Evolutionary conservation across 2,113 vertebrate species (phyloP), one percentile per base, ranked within the genome.

Genomic region (Phoxinus phoxinus): DNA sequence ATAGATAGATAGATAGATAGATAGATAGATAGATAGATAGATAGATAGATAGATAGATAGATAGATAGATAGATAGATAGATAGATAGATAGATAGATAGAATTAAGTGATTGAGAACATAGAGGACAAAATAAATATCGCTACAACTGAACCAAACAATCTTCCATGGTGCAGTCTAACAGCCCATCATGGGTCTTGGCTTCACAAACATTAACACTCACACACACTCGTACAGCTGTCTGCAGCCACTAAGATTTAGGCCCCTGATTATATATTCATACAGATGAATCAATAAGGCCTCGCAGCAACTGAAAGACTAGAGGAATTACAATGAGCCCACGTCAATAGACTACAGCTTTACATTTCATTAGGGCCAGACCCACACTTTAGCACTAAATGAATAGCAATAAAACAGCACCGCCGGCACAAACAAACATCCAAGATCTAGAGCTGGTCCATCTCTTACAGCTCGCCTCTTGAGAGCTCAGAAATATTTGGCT

Each of bases 261-360:
- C 89, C 58, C 51, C 87, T 85, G 87, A 93, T 93, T 94, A 94
- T 90, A 90, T 90, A 94, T 94, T 94, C 92, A 93, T 90, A 85
- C 83, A 90, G 90, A 93, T 93, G 88, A 91, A 93, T 94, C 93
- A 89, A 93, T 93, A 90, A 59, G 78, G 63, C 87, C 91, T 90
- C 89, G 89, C 84, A 89, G 91, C 77, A 86, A 63, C 76, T 88
- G 87, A 87, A 90, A 53, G 87, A 86, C 32, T 86, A 83, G 58
- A 84, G 81, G 83, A 92, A 93, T 93, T 85, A 85, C 88, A 92
- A 91, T 90, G 90, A 91, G 89, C 72, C 83, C 32, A 75, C 73
- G 87, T 93, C 92, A 78, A 93, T 92, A 93, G 69, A 78, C 85
- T 87, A 86, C 88, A 91, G 90, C 91, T 91, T 91, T 93, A 90